phyloP scores from a whole-genome alignment of 2,888 invertebrate genomes.

The Harpalus rufipes region DNA sequence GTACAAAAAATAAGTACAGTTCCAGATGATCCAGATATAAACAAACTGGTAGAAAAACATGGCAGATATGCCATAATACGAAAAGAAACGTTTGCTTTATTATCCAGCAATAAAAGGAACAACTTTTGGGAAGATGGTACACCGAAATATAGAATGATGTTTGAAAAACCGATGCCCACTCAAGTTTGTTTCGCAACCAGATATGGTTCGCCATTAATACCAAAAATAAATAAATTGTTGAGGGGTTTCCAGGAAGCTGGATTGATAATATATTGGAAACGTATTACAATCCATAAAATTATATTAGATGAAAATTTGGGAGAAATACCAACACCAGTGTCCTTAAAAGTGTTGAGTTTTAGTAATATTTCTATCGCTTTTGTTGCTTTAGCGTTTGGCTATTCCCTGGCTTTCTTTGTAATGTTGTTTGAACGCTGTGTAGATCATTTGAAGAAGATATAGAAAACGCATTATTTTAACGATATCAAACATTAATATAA shows the following conservation, averaged over 20 bases:
- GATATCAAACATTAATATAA: background rate
- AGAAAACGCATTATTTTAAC: constrained; percentile 11
- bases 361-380: constrained; percentile 54
- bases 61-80: constrained; percentile 55
- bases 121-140: constrained; percentile 53
- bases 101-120: background rate
- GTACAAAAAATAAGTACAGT: constrained; percentile 47
- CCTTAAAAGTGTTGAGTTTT: constrained; percentile 53
- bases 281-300: constrained; percentile 47
- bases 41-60: constrained; percentile 23
- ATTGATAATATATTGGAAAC: constrained; percentile 53
- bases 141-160: constrained; percentile 56
- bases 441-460: constrained; percentile 24
- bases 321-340: constrained; percentile 30
- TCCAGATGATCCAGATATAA: constrained; percentile 61
- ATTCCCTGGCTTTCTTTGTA: constrained; percentile 29
- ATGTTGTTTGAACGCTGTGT: constrained; percentile 40
- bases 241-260: constrained; percentile 59
- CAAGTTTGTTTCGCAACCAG: constrained; percentile 63
- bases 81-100: constrained; percentile 62
- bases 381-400: constrained; percentile 37
- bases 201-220: constrained; percentile 60
- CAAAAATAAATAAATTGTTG: constrained; percentile 48
- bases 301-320: constrained; percentile 48
- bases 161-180: constrained; percentile 60